Percentiles rank a stretch among this genome's conserved stretches.
Conservation (phyloP, 1,140 invertebrate species). For the Dufourea novaeangliae region DNA sequence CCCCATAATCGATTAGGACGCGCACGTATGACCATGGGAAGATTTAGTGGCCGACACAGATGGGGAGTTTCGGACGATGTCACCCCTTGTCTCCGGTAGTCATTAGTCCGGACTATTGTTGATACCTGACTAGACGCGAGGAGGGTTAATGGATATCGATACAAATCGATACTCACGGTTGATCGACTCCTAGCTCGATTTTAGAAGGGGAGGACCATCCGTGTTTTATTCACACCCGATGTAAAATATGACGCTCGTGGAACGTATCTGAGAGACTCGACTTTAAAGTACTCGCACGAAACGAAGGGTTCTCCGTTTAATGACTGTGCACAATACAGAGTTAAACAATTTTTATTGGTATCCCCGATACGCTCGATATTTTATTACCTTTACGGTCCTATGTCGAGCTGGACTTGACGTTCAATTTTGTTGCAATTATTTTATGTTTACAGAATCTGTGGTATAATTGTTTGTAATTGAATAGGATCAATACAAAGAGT, state of each 20-base stretch:
- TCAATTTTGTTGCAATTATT: too few species aligned
- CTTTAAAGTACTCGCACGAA: background rate
- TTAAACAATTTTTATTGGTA: too few species aligned
- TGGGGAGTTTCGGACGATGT: slow-evolving; percentile 69
- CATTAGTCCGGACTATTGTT: slow-evolving; percentile 67
- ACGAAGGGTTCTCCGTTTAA: too few species aligned
- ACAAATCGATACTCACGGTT: slow-evolving; percentile 63
- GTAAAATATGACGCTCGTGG: background rate
- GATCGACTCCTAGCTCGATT: slow-evolving; percentile 50
- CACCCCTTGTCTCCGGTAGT: slow-evolving; percentile 70
- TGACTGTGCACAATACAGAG: too few species aligned
- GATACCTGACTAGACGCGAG: slow-evolving; percentile 60
- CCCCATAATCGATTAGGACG: slow-evolving; percentile 66
- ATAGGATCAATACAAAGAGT: too few species aligned
- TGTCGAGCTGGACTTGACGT: too few species aligned
- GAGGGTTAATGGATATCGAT: slow-evolving; percentile 60
- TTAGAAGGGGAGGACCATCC: slow-evolving; percentile 3
- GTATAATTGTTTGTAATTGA: too few species aligned
- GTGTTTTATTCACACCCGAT: slow-evolving; percentile 25
- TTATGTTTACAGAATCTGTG: too few species aligned
- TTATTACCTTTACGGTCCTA: too few species aligned
- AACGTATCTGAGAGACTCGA: background rate
- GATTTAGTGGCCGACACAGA: slow-evolving; percentile 69
- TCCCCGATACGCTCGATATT: too few species aligned
- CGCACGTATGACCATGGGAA: slow-evolving; percentile 67